Evolutionary conservation across 2,888 invertebrate species (phyloP).

Genomic region (Danaus chrysippus): DNA sequence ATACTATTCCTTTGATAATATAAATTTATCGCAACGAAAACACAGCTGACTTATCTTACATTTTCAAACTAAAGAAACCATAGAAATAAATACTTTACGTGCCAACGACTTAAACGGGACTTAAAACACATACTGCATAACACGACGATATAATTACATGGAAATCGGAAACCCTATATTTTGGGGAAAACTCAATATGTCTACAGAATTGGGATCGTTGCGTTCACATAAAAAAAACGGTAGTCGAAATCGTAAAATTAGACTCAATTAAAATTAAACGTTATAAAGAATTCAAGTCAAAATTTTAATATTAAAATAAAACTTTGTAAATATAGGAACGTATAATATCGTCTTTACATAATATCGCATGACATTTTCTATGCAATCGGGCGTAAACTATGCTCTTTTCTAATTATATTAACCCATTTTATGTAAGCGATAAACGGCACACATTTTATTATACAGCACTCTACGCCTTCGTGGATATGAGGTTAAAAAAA

Average conservation of each 20-base stretch:
- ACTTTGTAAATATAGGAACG: background rate
- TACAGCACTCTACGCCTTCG: no score
- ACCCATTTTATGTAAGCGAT: background rate
- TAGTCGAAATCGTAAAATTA: background rate
- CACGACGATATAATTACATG: background rate
- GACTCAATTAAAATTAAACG: no score
- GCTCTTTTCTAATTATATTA: constrained; percentile 22
- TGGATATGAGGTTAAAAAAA: no score
- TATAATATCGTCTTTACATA: constrained; percentile 16
- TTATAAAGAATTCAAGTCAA: no score
- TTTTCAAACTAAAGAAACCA: background rate
- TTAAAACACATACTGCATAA: background rate
- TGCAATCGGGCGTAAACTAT: constrained; percentile 18
- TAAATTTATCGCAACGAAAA: background rate
- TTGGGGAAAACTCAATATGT: background rate
- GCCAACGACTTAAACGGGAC: background rate
- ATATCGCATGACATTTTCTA: constrained; percentile 10
- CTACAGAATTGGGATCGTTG: background rate
- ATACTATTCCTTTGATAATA: background rate
- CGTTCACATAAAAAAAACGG: constrained; percentile 13
- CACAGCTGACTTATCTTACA: background rate
- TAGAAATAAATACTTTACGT: background rate
- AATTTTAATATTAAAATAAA: background rate
- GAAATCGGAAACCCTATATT: constrained; percentile 3
- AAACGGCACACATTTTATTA: background rate